A percentile compares a stretch with the other conserved stretches of the same genome.
These are phyloP conservation scores for Xiphydria camelus DNA, from an alignment of 2,888 invertebrate species.

Conservation along the genomic window DNA sequence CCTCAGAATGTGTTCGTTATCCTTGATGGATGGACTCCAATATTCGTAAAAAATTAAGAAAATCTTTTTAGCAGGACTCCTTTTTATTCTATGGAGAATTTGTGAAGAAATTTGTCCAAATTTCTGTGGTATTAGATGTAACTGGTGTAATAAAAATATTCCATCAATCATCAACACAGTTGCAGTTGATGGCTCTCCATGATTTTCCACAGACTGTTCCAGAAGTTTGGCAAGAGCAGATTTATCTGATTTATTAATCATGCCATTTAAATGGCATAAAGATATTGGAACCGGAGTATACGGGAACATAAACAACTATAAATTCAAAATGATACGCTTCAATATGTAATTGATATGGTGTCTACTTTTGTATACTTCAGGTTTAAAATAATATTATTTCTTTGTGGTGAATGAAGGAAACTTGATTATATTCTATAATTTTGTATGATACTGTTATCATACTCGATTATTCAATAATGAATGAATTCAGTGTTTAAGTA, in stretches of 20 bases:
- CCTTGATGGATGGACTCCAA: too few relatives aligned
- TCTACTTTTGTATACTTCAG: not conserved
- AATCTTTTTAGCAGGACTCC: too few relatives aligned
- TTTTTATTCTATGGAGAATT: too few relatives aligned
- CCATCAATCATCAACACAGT: constrained; percentile 16
- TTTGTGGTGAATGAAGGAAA: too few relatives aligned
- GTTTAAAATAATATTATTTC: too few relatives aligned
- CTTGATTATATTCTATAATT: too few relatives aligned
- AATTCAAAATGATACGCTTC: not conserved
- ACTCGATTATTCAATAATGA: too few relatives aligned
- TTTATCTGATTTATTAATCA: not conserved
- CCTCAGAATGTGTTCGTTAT: too few relatives aligned
- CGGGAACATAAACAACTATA: not conserved
- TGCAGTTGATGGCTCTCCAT: constrained; percentile 1
- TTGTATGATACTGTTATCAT: too few relatives aligned
- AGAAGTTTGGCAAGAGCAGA: not conserved
- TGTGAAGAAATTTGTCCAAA: too few relatives aligned
- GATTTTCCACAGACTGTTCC: constrained; percentile 4
- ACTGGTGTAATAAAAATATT: constrained; percentile 13
- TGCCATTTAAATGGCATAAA: not conserved
- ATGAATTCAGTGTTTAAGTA: too few relatives aligned
- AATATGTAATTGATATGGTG: not conserved
- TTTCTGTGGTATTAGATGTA: constrained; percentile 9
- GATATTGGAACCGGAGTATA: not conserved
- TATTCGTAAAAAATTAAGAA: too few relatives aligned